Conservation (phyloP, 2,888 invertebrate species). For the Tryphoninae sp. region DNA sequence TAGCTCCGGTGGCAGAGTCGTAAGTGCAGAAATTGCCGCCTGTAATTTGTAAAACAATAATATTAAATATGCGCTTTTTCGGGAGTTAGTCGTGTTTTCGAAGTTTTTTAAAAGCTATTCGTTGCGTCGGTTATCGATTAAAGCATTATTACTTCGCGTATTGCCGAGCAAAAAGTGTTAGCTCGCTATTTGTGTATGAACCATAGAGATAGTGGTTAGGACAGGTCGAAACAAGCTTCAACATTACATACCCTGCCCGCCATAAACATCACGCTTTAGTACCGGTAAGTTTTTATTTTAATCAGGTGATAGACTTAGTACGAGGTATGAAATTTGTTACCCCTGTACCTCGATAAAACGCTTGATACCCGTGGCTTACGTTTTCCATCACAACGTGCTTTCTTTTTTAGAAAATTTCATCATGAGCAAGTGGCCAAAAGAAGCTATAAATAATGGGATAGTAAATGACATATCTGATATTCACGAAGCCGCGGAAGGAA, state of each 20-base stretch:
- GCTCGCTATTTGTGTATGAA: conserved; percentile 7
- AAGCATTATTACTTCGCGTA: background rate
- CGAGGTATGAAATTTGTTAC: background rate
- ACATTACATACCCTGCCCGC: conserved; percentile 52
- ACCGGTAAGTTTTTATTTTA: conserved; percentile 44
- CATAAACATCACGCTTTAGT: conserved; percentile 38
- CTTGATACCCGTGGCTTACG: no score
- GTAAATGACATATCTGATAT: conserved; percentile 65
- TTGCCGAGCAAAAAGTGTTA: conserved; percentile 11
- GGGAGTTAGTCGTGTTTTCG: conserved; percentile 27
- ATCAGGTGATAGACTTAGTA: background rate
- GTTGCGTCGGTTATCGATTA: background rate
- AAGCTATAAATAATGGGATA: conserved; percentile 66
- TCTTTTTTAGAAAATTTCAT: conserved; percentile 25
- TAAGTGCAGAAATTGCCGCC: conserved; percentile 25
- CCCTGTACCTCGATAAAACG: background rate
- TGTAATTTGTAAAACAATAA: conserved; percentile 8
- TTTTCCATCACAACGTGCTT: background rate
- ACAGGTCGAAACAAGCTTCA: conserved; percentile 54
- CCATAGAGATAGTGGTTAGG: conserved; percentile 46
- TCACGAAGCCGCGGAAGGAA: conserved; percentile 52
- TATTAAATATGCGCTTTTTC: conserved; percentile 37
- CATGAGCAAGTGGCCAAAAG: conserved; percentile 67
- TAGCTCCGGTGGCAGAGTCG: conserved; percentile 31
- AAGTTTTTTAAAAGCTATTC: conserved; percentile 10